Conservation (phyloP, 2,888 invertebrate genomes). For the Nemotelus nigrinus region DNA sequence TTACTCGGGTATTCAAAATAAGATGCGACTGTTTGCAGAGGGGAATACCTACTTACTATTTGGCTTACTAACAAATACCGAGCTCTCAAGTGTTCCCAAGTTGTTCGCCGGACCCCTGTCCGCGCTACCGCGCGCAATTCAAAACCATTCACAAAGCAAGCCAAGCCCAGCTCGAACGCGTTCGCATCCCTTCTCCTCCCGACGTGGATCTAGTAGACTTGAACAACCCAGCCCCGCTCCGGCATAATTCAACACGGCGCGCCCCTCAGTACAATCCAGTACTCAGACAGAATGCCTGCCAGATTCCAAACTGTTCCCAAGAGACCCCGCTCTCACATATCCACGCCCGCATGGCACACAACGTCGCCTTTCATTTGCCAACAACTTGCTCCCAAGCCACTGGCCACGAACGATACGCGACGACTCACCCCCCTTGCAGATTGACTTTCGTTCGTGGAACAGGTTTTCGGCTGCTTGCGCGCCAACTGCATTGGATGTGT, state of each 20-base stretch:
- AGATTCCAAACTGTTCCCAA: slow-evolving; percentile 6
- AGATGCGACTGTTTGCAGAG: slow-evolving; percentile 67
- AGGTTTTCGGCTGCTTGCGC: background rate
- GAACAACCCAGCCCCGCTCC: background rate
- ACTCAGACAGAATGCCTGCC: background rate
- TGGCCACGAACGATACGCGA: background rate
- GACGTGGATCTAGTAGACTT: background rate
- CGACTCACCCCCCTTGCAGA: no score
- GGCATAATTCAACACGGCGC: background rate
- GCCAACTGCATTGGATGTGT: background rate
- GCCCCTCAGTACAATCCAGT: background rate
- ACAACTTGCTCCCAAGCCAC: background rate
- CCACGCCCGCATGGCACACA: background rate
- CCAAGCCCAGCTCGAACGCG: slow-evolving; percentile 16
- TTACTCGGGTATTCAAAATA: slow-evolving; percentile 52
- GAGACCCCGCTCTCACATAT: slow-evolving; percentile 22
- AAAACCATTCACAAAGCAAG: slow-evolving; percentile 24
- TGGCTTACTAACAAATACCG: slow-evolving; percentile 67
- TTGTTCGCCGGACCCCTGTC: slow-evolving; percentile 19
- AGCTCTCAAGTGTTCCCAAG: slow-evolving; percentile 63
- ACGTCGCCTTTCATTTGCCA: slow-evolving; percentile 10
- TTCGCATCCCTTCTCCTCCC: slow-evolving; percentile 25
- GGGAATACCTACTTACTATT: slow-evolving; percentile 67
- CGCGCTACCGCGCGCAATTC: slow-evolving; percentile 1
- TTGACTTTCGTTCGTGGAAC: no score